These are phyloP conservation scores for Calosoma granatense DNA, from an alignment of 1,140 invertebrate genomes.

Conservation along the genomic window DNA sequence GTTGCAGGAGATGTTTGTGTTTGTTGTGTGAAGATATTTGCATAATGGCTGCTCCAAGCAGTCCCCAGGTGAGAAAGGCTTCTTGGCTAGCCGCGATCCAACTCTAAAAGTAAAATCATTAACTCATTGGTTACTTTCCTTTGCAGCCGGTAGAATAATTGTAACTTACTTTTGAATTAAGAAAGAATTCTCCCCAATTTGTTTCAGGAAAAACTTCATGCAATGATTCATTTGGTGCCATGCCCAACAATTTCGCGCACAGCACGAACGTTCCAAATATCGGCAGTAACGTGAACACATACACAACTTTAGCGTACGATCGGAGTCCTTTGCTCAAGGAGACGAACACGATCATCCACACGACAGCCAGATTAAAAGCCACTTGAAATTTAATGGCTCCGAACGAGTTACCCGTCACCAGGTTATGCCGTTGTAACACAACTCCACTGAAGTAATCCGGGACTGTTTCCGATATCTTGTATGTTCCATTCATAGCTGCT, in stretches of 20 bases:
- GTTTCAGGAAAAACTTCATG: constrained; percentile 63
- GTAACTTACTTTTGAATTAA: constrained; percentile 56
- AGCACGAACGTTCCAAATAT: constrained; percentile 62
- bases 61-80: constrained; percentile 80
- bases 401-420: constrained; percentile 47
- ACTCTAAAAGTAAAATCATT: constrained; percentile 41
- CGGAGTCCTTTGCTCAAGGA: constrained; percentile 78
- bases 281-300: constrained; percentile 60
- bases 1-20: constrained; percentile 55
- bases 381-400: constrained; percentile 75
- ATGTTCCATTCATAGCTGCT: constrained; percentile 32
- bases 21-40: constrained; percentile 69
- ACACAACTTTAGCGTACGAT: constrained; percentile 76
- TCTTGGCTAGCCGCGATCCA: constrained; percentile 84
- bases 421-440: constrained; percentile 61
- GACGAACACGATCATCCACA: constrained; percentile 85
- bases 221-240: constrained; percentile 50
- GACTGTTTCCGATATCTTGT: constrained; percentile 63
- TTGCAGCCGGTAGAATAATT: neutral
- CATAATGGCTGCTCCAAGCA: constrained; percentile 76
- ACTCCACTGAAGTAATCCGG: constrained; percentile 74
- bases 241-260: constrained; percentile 60
- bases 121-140: neutral
- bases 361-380: constrained; percentile 77
- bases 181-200: constrained; percentile 73